Evolutionary conservation across 92 coral and sea anemone genomes (phyloP), one percentile per base, ranked within the genome.

Genomic region (Porites evermanni): DNA sequence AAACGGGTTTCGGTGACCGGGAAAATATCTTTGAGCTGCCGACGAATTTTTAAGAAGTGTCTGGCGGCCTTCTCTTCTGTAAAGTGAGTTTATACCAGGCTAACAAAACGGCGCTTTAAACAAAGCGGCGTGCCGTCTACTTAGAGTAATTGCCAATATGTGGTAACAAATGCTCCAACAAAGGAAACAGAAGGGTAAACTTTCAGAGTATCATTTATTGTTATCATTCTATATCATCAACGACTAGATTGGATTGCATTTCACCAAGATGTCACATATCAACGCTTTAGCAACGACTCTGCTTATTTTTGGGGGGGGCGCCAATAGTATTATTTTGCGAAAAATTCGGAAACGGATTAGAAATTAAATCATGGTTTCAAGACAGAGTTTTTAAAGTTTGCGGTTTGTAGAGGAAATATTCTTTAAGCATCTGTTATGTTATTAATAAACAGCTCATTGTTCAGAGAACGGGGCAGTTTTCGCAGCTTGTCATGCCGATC

Each of bases 111-210:
- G 6, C 20, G 8, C 20, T 63, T 63, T 63, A 7, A 12, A 7
- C 18, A 63, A 63, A 63, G 67, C 67, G 67, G 67, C 67, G 21
- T 63, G 67, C 20, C n/a, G 19, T n/a, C 8, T 18, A 63, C 67
- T 63, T 63, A 16, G 16, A 20, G 8, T 16, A 63, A 63, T 59
- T 60, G 67, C 29, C 23, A 58, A 58, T 8, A 18, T 60, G 80
- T 26, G 69, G 51, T 12, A 65, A 77, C 9, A 29, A 65, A 59
- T 24, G 13, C 80, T 65, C 63, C 80, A 77, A 77, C 80, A 38
- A 77, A 58, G 68, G 52, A 11, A 29, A 51, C 23, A 61, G 60
- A 77, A 19, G 63, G 11, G 17, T 52, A 74, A 21, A 6, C 32
- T 19, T 6, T 51, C 19, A 51, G 51, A 50, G 78, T 38, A 38